Evolutionary conservation across 2,113 vertebrate genomes (phyloP).

Genomic region (Chunga burmeisteri): DNA sequence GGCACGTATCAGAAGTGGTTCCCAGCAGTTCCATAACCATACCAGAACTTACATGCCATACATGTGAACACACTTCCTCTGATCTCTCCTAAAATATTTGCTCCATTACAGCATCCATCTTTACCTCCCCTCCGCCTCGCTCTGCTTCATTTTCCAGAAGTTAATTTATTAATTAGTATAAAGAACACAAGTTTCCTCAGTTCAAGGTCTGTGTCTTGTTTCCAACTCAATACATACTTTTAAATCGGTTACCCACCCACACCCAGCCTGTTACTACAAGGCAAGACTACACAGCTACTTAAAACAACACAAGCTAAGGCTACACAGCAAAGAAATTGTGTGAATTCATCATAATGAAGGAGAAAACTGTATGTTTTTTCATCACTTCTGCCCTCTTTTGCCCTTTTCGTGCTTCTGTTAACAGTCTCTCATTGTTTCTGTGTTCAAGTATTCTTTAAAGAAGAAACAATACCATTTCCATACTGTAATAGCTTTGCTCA

Average conservation of each 20-base stretch:
- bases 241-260: neutral
- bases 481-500: neutral
- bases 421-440: neutral
- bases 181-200: neutral
- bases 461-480: neutral
- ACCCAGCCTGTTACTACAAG: neutral
- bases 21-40: neutral
- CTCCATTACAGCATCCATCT: neutral
- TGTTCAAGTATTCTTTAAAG: neutral
- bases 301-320: neutral
- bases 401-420: neutral
- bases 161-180: neutral
- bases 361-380: neutral
- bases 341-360: neutral
- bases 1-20: neutral
- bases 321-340: neutral
- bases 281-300: neutral
- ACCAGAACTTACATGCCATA: neutral
- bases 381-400: neutral
- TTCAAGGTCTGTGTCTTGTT: neutral
- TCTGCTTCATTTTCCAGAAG: neutral
- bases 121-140: neutral
- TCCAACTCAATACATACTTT: neutral
- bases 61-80: neutral
- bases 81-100: neutral